Conservation (phyloP, 2,113 vertebrate genomes). For the Dolichotis patagonum region DNA sequence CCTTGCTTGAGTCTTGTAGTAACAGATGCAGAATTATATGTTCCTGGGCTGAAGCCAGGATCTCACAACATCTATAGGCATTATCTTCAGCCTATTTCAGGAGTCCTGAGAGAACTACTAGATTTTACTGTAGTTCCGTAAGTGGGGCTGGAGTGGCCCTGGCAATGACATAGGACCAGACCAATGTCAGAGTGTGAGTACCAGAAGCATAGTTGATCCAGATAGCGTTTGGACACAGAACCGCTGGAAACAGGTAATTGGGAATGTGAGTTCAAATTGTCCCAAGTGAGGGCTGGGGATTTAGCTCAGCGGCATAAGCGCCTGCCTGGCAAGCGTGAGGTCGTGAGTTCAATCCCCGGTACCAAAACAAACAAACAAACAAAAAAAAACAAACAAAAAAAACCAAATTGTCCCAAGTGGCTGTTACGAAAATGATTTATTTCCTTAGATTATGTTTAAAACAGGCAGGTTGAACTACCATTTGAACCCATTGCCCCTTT, state of each 20-base stretch:
- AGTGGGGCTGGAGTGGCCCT: not conserved
- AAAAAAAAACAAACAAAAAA: too few relatives aligned
- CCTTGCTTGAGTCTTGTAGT: not conserved
- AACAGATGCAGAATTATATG: not conserved
- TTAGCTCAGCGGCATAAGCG: too few relatives aligned
- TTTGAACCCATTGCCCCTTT: not conserved
- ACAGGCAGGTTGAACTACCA: not conserved
- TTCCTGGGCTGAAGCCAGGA: not conserved
- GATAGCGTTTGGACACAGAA: not conserved
- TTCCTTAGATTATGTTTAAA: not conserved
- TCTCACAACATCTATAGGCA: not conserved
- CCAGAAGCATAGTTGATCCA: not conserved
- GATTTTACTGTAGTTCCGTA: not conserved
- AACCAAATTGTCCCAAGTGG: slow-evolving; percentile 37
- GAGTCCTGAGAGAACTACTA: not conserved
- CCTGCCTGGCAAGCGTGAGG: too few relatives aligned
- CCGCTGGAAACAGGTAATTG: slow-evolving; percentile 12
- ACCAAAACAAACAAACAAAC: too few relatives aligned
- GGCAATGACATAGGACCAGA: not conserved
- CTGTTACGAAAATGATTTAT: slow-evolving; percentile 10
- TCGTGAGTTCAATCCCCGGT: too few relatives aligned
- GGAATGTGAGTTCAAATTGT: slow-evolving; percentile 19
- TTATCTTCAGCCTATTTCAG: not conserved
- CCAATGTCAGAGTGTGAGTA: not conserved
- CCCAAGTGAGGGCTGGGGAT: too few relatives aligned